Base-by-base conservation (phyloP, 2,797 vertebrate species). In the Ctenopoma kingsleyae region DNA sequence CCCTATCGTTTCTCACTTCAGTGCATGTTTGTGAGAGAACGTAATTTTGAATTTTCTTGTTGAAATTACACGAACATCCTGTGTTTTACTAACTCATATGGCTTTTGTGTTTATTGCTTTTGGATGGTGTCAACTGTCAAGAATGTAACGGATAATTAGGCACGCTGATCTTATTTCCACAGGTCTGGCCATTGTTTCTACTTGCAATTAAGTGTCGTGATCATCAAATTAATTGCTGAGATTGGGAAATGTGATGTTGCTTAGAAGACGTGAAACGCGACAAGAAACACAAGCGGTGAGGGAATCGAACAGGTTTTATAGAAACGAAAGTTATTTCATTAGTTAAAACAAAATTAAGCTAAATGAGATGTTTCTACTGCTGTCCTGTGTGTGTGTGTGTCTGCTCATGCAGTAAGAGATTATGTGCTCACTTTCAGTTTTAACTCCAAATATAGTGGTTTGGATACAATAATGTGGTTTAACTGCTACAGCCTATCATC, bases 41-140 rank as follows among this genome's bases (percentile, higher is more conserved):
- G 27, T 67, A 70, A 72, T 71, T n/a, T 53, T 41, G 7, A 1
- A 35, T 10, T 11, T 55, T 59, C 46, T 50, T 4, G 54, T 13
- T 61, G 25, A 23, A 23, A 23, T 40, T 15, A 40, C 13, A 16
- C 15, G 13, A 40, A 40, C 13, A 40, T 15, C 10, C 38, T 40
- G 38, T 16, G 11, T 40, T 40, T 40, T 6, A 40, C 15, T 4
- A 40, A 16, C 38, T 40, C 11, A 40, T 6, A 4, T 40, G 38
- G 12, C 38, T 40, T 50, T 22, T 7, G 36, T 6, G 46, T 40
- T 41, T 55, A 19, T 13, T 30, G 38, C 11, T 17, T 41, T 60
- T 36, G 10, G 19, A 38, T 7, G 8, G 3, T 22, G 19, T 15
- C 10, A 5, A 4, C 8, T 22, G 22, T 27, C 1, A 13, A 15